A percentile compares a stretch with the other conserved stretches of the same genome.
Evolutionary conservation across 1,140 invertebrate genomes (phyloP).

Genomic region (Microplitis mediator): DNA sequence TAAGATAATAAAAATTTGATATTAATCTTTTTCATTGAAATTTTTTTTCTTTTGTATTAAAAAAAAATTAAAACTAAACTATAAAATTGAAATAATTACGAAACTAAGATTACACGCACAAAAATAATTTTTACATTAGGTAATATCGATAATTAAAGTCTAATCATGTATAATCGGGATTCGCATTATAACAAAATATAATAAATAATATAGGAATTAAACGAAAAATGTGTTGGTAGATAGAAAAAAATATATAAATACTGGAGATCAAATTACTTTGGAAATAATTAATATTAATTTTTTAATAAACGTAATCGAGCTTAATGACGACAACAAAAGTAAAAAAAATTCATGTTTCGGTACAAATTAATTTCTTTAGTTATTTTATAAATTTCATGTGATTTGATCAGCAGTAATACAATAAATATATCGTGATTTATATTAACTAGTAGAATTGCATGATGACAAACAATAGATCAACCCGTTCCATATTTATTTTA

Average conservation of each 20-base stretch:
- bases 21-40: no score
- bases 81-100: conserved; percentile 17
- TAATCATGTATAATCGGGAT: conserved; percentile 37
- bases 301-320: no score
- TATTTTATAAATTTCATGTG: background rate
- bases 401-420: background rate
- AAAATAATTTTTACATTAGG: background rate
- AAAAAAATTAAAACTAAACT: background rate
- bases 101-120: conserved; percentile 33
- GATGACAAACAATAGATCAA: background rate
- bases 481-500: no score
- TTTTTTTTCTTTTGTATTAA: no score
- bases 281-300: no score
- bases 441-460: background rate
- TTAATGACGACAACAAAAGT: background rate
- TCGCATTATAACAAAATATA: background rate
- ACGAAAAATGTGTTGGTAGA: background rate
- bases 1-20: background rate
- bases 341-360: background rate
- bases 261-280: background rate
- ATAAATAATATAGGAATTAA: background rate
- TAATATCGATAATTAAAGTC: conserved; percentile 30
- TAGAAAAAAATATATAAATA: conserved; percentile 18
- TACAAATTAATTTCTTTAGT: background rate
- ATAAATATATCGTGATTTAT: background rate